phyloP scores from a whole-genome alignment of 2,113 vertebrate species.

The Anser cygnoides region DNA sequence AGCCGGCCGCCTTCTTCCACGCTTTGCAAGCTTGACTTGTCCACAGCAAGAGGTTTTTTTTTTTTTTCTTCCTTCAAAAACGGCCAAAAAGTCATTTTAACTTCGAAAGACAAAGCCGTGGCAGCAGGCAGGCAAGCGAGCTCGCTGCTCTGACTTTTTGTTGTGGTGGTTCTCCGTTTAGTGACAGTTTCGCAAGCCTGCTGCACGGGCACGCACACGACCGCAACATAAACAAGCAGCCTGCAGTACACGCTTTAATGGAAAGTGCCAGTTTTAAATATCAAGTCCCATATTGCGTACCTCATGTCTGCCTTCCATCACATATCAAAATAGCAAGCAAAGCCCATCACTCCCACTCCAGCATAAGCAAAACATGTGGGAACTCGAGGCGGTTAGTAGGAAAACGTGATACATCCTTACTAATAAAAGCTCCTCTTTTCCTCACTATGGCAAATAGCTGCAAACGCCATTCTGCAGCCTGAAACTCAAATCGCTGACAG shows the following conservation, averaged over 20 bases:
- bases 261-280: conserved; percentile 10
- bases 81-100: not conserved
- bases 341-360: conserved; percentile 41
- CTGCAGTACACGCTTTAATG: not conserved
- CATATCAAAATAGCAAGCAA: conserved; percentile 39
- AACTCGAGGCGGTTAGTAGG: conserved; percentile 12
- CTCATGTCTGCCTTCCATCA: conserved; percentile 53
- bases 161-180: not conserved
- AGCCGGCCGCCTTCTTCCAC: not conserved
- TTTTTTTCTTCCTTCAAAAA: not conserved
- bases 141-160: not conserved
- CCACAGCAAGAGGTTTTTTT: not conserved
- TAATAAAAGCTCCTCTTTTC: conserved; percentile 61
- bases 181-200: not conserved
- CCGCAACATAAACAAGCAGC: not conserved
- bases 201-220: not conserved
- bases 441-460: conserved; percentile 11
- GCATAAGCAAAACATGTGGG: conserved; percentile 56
- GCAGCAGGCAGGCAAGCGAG: not conserved
- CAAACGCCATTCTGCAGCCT: not conserved
- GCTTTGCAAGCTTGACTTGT: not conserved
- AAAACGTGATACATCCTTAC: conserved; percentile 50
- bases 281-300: conserved; percentile 26
- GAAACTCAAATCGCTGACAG: not conserved
- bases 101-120: not conserved